phyloP scores from a whole-genome alignment of 1,140 invertebrate species.

The Drosophila busckii region DNA sequence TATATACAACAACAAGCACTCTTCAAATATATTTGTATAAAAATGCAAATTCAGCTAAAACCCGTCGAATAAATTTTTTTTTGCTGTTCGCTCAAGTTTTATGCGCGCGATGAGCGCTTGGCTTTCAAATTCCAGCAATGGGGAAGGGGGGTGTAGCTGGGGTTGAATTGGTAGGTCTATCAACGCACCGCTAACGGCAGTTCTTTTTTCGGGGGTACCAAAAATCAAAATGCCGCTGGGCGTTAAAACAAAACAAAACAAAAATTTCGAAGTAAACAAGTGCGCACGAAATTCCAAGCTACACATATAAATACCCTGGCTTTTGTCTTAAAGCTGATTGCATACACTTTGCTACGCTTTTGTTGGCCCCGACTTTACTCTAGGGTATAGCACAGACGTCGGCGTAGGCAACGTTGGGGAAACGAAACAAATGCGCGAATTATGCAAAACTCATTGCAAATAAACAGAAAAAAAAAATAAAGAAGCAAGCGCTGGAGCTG shows the following conservation, averaged over 20 bases:
- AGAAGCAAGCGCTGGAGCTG: background rate
- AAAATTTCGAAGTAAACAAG: background rate
- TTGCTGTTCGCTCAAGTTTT: slow-evolving; percentile 58
- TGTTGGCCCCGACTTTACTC: too few relatives aligned
- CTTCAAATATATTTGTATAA: slow-evolving; percentile 76
- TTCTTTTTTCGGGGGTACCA: slow-evolving; percentile 62
- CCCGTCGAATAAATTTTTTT: slow-evolving; percentile 72
- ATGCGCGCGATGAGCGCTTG: slow-evolving; percentile 32
- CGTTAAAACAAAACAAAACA: slow-evolving; percentile 38
- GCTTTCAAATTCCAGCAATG: slow-evolving; percentile 26
- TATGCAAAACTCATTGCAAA: slow-evolving; percentile 75
- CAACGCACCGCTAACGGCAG: slow-evolving; percentile 32
- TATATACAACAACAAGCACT: slow-evolving; percentile 44
- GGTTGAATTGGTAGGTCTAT: background rate
- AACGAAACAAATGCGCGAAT: slow-evolving; percentile 73
- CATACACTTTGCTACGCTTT: too few relatives aligned
- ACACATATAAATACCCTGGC: slow-evolving; percentile 5
- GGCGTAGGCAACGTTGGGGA: slow-evolving; percentile 23
- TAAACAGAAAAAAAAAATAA: slow-evolving; percentile 51
- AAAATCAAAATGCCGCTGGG: slow-evolving; percentile 66
- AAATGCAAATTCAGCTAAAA: slow-evolving; percentile 76
- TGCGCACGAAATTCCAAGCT: slow-evolving; percentile 8
- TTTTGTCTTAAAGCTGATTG: fast-evolving
- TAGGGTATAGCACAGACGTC: slow-evolving; percentile 28
- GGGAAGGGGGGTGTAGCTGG: background rate